Percentiles rank a stretch among this genome's conserved stretches.
Evolutionary conservation across 2,888 invertebrate genomes (phyloP).

Genomic region (Rhingia campestris): DNA sequence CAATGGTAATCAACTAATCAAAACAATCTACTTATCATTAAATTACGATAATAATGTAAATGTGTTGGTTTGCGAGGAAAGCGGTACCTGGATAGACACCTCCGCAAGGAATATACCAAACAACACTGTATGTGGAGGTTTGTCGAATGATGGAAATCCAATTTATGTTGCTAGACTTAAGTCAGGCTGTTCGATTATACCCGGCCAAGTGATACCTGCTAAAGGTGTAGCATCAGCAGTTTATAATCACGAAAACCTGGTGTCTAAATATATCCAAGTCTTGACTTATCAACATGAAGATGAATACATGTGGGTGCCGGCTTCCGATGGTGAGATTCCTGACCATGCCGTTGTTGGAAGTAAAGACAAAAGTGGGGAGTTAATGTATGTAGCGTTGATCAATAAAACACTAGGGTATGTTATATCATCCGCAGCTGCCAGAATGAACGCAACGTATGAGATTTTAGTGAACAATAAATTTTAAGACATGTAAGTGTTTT

Average conservation of each 20-base stretch:
- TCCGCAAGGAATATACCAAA: slow-evolving; percentile 22
- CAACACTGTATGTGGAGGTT: slow-evolving; percentile 27
- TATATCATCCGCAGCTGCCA: background rate
- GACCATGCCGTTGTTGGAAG: slow-evolving; percentile 46
- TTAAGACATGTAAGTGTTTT: background rate
- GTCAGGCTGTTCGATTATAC: slow-evolving; percentile 42
- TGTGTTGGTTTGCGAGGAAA: slow-evolving; percentile 26
- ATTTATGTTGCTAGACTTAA: slow-evolving; percentile 46
- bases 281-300: slow-evolving; percentile 7
- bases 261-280: slow-evolving; percentile 31
- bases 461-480: slow-evolving; percentile 19
- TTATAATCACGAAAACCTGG: slow-evolving; percentile 1
- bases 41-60: background rate
- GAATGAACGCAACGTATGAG: slow-evolving; percentile 14
- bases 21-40: slow-evolving; percentile 15
- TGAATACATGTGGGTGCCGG: slow-evolving; percentile 32
- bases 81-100: slow-evolving; percentile 33
- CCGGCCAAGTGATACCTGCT: slow-evolving; percentile 28
- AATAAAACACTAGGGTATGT: slow-evolving; percentile 14
- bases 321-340: slow-evolving; percentile 25
- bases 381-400: slow-evolving; percentile 22
- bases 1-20: background rate
- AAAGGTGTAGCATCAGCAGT: slow-evolving; percentile 18
- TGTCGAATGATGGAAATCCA: background rate
- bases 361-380: slow-evolving; percentile 25